These are phyloP conservation scores for Ceriagrion tenellum DNA, from an alignment of 2,888 invertebrate genomes.

Conservation along the genomic window DNA sequence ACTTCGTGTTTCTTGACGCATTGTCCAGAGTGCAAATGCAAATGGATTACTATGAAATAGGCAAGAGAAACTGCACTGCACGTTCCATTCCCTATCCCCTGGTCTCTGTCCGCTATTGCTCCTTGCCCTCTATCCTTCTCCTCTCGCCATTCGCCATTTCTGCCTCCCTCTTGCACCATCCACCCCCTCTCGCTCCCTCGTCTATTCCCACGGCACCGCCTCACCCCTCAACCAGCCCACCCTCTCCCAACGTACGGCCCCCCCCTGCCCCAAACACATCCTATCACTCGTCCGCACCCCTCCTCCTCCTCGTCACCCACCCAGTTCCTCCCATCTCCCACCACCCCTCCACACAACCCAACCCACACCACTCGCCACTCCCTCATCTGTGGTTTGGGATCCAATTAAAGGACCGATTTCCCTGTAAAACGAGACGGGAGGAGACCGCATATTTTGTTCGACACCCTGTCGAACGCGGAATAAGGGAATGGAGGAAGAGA, in stretches of 20 bases:
- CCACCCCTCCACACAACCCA: background rate
- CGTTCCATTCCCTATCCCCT: too few species aligned
- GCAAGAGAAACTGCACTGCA: too few species aligned
- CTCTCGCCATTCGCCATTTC: too few species aligned
- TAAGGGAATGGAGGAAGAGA: slow-evolving; percentile 12
- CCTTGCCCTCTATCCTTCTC: too few species aligned
- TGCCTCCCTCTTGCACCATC: too few species aligned
- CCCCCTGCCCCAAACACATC: background rate
- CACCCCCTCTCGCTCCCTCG: background rate
- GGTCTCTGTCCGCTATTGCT: too few species aligned
- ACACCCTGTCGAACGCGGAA: slow-evolving; percentile 63
- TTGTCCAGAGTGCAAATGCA: too few species aligned
- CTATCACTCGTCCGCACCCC: background rate
- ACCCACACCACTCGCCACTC: background rate
- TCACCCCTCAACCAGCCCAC: background rate
- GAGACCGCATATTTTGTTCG: slow-evolving; percentile 67
- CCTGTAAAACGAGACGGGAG: slow-evolving; percentile 67
- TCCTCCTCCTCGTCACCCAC: background rate
- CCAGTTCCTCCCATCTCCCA: background rate
- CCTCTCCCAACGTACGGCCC: background rate
- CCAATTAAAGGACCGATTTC: slow-evolving; percentile 65
- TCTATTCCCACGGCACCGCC: background rate
- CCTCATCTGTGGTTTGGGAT: slow-evolving; percentile 64
- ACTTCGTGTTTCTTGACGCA: too few species aligned
- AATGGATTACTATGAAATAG: too few species aligned